Percentiles rank a stretch among this genome's conserved stretches.
Conservation (phyloP, 2,113 vertebrate species). For the Coryphaenoides rupestris region DNA sequence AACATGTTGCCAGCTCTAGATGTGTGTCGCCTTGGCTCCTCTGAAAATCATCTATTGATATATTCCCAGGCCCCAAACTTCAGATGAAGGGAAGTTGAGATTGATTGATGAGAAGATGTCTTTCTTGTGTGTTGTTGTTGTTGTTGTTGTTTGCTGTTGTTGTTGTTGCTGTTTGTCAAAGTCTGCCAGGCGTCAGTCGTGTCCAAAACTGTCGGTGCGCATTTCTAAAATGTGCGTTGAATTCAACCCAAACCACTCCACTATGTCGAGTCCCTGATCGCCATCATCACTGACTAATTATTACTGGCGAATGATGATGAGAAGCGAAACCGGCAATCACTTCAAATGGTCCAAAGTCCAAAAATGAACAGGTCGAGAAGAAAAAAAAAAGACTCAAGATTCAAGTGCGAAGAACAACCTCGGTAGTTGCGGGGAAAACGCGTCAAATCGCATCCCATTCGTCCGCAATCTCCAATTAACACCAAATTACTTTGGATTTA, state of each 20-base stretch:
- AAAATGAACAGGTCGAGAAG: too few relatives aligned
- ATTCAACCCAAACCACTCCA: slow-evolving; percentile 39
- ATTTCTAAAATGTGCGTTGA: slow-evolving; percentile 10
- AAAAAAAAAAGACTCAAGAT: background rate
- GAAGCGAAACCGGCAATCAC: too few relatives aligned
- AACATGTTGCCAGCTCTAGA: slow-evolving; percentile 72
- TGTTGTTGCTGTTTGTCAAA: slow-evolving; percentile 30
- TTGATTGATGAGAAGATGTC: slow-evolving; percentile 17
- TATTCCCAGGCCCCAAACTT: slow-evolving; percentile 69
- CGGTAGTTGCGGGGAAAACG: slow-evolving; percentile 29
- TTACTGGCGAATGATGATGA: too few relatives aligned
- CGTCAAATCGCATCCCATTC: slow-evolving; percentile 42
- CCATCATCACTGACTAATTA: slow-evolving; percentile 18
- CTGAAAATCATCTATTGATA: slow-evolving; percentile 68
- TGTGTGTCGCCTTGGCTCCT: slow-evolving; percentile 53
- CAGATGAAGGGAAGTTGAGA: slow-evolving; percentile 56
- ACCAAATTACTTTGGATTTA: slow-evolving; percentile 57
- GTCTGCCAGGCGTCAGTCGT: slow-evolving; percentile 37
- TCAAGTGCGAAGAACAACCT: background rate
- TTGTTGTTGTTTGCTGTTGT: background rate
- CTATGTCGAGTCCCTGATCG: slow-evolving; percentile 16
- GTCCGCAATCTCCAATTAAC: slow-evolving; percentile 52
- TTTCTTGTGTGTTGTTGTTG: slow-evolving; percentile 12
- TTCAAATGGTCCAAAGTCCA: too few relatives aligned
- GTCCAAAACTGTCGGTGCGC: slow-evolving; percentile 21